Percentiles rank a stretch among this genome's conserved stretches.
phyloP scores from a whole-genome alignment of 1,140 invertebrate genomes.

The Trichonephila clavipes region DNA sequence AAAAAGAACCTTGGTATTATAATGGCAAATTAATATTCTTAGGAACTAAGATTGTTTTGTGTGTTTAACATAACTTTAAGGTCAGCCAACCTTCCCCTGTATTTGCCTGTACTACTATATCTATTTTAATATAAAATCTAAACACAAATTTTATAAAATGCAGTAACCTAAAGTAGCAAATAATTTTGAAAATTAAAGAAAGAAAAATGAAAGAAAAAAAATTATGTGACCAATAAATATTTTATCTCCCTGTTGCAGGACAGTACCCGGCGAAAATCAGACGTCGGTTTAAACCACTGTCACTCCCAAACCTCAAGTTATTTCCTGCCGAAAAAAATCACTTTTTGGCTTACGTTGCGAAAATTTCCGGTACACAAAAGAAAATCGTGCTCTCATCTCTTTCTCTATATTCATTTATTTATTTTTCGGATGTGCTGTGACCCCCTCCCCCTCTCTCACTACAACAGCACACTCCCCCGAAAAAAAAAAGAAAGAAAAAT shows the following conservation, averaged over 20 bases:
- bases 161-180: no score
- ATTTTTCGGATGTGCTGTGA: slow-evolving; percentile 28
- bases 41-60: no score
- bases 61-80: no score
- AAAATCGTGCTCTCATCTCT: slow-evolving; percentile 59
- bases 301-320: background rate
- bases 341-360: slow-evolving; percentile 73
- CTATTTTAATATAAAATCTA: no score
- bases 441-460: background rate
- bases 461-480: background rate
- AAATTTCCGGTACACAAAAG: slow-evolving; percentile 72
- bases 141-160: no score
- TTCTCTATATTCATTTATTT: slow-evolving; percentile 55
- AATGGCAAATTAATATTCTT: no score
- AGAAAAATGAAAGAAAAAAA: no score
- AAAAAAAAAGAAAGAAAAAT: slow-evolving; percentile 28
- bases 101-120: no score
- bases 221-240: no score
- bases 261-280: background rate
- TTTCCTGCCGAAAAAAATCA: slow-evolving; percentile 60
- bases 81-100: no score
- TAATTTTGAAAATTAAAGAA: no score
- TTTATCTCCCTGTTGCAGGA: background rate
- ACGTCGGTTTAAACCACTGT: background rate
- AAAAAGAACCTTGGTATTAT: no score